Percentiles rank a stretch among this genome's conserved stretches.
Evolutionary conservation across 2,113 vertebrate genomes (phyloP).

Genomic region (Scytalopus superciliaris): DNA sequence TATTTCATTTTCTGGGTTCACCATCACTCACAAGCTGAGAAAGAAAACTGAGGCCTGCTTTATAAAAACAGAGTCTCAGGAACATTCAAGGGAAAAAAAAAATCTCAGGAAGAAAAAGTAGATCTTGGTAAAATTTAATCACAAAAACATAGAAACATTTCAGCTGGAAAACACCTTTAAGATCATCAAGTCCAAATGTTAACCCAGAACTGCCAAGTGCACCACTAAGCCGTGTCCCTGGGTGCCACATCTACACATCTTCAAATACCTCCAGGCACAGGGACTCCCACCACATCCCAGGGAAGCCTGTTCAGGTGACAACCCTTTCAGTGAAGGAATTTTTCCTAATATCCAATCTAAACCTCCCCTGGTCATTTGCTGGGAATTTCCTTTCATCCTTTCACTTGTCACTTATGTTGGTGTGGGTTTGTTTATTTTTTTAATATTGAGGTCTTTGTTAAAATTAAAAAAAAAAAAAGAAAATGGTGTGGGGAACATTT

Average conservation of each 20-base stretch:
- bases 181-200: rapidly evolving
- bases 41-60: background rate
- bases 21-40: background rate
- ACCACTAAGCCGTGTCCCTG: background rate
- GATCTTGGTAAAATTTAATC: background rate
- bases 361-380: background rate
- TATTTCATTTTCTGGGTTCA: background rate
- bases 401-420: background rate
- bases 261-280: background rate
- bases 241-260: rapidly evolving
- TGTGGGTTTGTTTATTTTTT: background rate
- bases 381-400: background rate
- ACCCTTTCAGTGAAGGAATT: background rate
- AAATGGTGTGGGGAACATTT: background rate
- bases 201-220: background rate
- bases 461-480: background rate
- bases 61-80: background rate
- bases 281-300: background rate
- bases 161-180: background rate
- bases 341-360: background rate
- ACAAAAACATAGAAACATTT: background rate
- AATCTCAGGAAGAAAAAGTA: background rate
- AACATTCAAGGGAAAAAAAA: rapidly evolving
- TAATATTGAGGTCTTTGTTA: background rate
- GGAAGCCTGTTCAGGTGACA: background rate